Percentiles rank a stretch among this genome's conserved stretches.
Conservation (phyloP, 2,888 invertebrate genomes). For the Phragmatobia fuliginosa region DNA sequence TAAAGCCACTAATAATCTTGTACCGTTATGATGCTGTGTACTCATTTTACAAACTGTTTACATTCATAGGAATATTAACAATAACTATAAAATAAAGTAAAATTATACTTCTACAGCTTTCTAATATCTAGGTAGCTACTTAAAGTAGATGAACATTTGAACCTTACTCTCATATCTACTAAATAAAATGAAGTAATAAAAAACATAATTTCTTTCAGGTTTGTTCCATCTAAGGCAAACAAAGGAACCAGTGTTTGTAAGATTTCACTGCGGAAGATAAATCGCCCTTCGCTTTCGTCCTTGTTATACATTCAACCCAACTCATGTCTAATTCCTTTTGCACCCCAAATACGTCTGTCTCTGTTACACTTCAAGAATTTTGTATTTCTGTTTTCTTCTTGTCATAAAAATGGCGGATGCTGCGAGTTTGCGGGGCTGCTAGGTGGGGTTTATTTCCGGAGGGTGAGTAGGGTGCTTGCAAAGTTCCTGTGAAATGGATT, state of each 20-base stretch:
- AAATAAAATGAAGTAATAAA: slow-evolving; percentile 4
- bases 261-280: slow-evolving; percentile 56
- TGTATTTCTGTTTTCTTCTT: slow-evolving; percentile 48
- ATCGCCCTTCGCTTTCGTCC: slow-evolving; percentile 66
- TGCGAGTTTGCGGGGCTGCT: slow-evolving; percentile 62
- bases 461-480: slow-evolving; percentile 68
- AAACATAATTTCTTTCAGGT: slow-evolving; percentile 32
- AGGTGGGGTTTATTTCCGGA: slow-evolving; percentile 65
- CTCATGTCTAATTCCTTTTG: slow-evolving; percentile 66
- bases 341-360: slow-evolving; percentile 59
- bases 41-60: no score
- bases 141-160: not conserved
- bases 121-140: not conserved
- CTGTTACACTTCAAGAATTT: slow-evolving; percentile 31
- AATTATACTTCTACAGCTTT: no score
- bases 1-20: no score
- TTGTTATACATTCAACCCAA: slow-evolving; percentile 68
- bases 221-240: slow-evolving; percentile 28
- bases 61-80: no score
- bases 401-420: slow-evolving; percentile 81
- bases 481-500: slow-evolving; percentile 72
- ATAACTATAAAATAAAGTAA: no score
- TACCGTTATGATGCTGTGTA: no score
- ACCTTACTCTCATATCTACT: not conserved
- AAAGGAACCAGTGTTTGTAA: slow-evolving; percentile 43